Percentiles rank a stretch among this genome's conserved stretches.
Evolutionary conservation across 2,113 vertebrate genomes (phyloP).

Genomic region (Parus major): DNA sequence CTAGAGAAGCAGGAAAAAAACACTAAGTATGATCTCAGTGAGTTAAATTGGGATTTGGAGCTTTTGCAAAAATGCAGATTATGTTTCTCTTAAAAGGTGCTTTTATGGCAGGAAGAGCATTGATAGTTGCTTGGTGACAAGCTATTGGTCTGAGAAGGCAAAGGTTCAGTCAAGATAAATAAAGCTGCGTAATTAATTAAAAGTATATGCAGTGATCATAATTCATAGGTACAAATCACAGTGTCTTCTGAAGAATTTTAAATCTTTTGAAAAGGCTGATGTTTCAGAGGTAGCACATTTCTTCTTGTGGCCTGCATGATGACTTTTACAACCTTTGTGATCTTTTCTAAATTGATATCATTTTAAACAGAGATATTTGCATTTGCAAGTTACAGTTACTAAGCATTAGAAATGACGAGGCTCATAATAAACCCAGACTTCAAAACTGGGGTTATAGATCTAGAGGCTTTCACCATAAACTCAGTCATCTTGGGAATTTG

Average conservation of each 20-base stretch:
- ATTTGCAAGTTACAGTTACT: neutral
- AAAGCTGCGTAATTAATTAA: neutral
- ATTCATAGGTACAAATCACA: neutral
- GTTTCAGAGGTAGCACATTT: neutral
- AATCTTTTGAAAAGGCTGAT: neutral
- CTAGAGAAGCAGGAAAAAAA: neutral
- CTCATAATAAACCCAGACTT: neutral
- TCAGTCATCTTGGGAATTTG: neutral
- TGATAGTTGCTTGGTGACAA: neutral
- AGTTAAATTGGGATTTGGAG: neutral
- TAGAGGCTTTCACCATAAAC: neutral
- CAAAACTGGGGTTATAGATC: neutral
- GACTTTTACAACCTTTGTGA: neutral
- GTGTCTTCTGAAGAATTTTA: neutral
- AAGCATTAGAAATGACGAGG: neutral
- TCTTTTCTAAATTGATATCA: neutral
- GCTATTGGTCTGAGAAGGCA: neutral
- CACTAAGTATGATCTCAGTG: neutral
- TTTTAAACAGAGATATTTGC: neutral
- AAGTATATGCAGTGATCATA: neutral
- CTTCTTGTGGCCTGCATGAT: neutral
- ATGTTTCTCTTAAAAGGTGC: neutral
- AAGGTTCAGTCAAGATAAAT: neutral
- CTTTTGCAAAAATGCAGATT: neutral
- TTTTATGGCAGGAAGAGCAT: neutral